Base-by-base conservation (phyloP, 2,888 invertebrate species). In the Phengaris alcon region DNA sequence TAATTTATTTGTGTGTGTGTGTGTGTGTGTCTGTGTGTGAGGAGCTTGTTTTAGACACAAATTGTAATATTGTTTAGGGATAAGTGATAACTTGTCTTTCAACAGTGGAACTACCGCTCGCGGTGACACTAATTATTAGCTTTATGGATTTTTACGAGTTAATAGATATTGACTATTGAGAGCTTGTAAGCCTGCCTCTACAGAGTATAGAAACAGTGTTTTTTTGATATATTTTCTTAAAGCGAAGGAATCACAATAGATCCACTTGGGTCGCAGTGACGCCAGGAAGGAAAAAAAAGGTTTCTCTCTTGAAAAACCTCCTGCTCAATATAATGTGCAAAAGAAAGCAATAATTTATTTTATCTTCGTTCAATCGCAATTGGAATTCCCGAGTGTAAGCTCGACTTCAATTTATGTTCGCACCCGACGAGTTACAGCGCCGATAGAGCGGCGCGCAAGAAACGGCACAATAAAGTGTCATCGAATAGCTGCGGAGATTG, bases 391-490 rank as follows among this genome's bases (percentile, higher is more conserved):
- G 59, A 59, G 59, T 59, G 59, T 10, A 59, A 59, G 59, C 59
- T 22, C 22, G 22, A 15, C 8, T 10, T 15, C 22, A 59, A 59
- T 59, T 59, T 59, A 59, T 59, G 59, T 59, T 6, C 10, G 59
- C 59, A 15, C 4, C 35, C n/a, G 8, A 57, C 57, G 57, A 57
- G 57, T 15, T 57, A 57, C 15, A n/a, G 22, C 59, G 8, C 10
- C 59, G 22, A 59, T 22, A 48, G 48, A 48, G 59, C 59, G n/a
- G 59, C 64, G 64, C 35, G 64, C 64, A 64, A 64, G 64, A 64
- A 64, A 64, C 35, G 64, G 35, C 64, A 64, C 64, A 64, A 64
- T 64, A 12, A 64, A 64, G 64, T 64, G 35, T 64, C 64, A 64
- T 64, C 64, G 64, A 22, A 22, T 64, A 64, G 35, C 64, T 64